These are phyloP conservation scores for Pseudococcus jackbeardsleyi DNA, from an alignment of 2,888 invertebrate species.

Conservation along the genomic window DNA sequence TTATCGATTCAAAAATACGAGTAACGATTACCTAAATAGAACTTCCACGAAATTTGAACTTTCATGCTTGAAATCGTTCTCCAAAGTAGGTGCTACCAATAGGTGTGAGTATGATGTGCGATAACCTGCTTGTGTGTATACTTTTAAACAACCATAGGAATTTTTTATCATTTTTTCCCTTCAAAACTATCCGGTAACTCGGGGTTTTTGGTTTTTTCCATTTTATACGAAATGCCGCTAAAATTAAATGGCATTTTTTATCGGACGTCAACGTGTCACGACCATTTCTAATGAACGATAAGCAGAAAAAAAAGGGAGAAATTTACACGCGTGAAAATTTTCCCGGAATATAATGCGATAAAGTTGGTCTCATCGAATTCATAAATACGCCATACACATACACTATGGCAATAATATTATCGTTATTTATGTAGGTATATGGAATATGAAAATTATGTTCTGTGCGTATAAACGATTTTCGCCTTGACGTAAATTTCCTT, in stretches of 20 bases:
- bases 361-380: not conserved
- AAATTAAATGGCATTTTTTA: constrained; percentile 13
- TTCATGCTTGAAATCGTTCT: not conserved
- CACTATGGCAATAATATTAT: not conserved
- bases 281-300: not conserved
- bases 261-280: not conserved
- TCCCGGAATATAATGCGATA: not conserved
- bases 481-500: not conserved
- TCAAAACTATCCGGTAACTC: not conserved
- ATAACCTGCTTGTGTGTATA: not conserved
- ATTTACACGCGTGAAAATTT: constrained; percentile 3
- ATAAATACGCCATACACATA: not conserved
- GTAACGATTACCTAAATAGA: not conserved
- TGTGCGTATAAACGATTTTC: not conserved
- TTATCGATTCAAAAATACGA: not conserved
- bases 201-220: no score
- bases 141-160: not conserved
- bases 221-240: not conserved
- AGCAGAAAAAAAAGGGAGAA: not conserved
- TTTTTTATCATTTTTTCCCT: not conserved
- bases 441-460: not conserved
- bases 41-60: not conserved
- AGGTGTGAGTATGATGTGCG: not conserved
- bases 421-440: not conserved
- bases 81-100: not conserved